Evolutionary conservation across 2,888 invertebrate genomes (phyloP), one percentile per base, ranked within the genome.

Genomic region (Gastrophysa polygoni): DNA sequence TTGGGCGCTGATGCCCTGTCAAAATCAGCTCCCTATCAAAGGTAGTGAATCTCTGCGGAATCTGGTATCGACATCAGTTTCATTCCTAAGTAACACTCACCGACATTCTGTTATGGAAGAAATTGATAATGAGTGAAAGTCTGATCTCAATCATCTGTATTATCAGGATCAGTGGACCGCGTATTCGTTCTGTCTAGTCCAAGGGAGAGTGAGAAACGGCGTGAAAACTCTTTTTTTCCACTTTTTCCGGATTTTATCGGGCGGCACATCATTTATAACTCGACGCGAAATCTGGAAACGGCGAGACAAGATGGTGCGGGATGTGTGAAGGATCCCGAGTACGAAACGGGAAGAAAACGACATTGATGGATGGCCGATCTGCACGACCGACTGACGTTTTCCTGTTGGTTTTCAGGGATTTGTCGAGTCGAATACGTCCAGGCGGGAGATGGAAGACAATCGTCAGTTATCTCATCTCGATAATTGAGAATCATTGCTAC

Each of bases 251-350:
- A 75, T 73, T 78, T 79, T 77, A 78, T 79, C 78, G 77, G 74
- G 75, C 78, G 77, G 76, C 76, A 74, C 78, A 74, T 75, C 78
- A 75, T 77, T 78, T 77, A 75, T 77, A 77, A 76, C 71, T 73
- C 72, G 71, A 72, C 73, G 74, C 73, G 74, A 72, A 63, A 58
- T 62, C 62, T 58, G 55, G 62, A 38, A 43, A 24, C 52, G 47
- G 58, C 57, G 59, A 61, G 61, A 66, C 66, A 61, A 61, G 56
- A 58, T 48, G 58, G 48, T 54, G 50, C 38, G 57, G 50, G 55
- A n/a, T 1, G 38, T 14, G 14, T 38, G 2, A 14, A 14, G 24
- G 24, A 24, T 24, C 57, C 60, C 47, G 43, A 52, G 16, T 28
- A 54, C 38, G 54, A 47, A 60, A 60, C 57, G 60, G 54, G 57